Evolutionary conservation across 2,797 vertebrate genomes (phyloP).

Genomic region (Calcarius lapponicus): DNA sequence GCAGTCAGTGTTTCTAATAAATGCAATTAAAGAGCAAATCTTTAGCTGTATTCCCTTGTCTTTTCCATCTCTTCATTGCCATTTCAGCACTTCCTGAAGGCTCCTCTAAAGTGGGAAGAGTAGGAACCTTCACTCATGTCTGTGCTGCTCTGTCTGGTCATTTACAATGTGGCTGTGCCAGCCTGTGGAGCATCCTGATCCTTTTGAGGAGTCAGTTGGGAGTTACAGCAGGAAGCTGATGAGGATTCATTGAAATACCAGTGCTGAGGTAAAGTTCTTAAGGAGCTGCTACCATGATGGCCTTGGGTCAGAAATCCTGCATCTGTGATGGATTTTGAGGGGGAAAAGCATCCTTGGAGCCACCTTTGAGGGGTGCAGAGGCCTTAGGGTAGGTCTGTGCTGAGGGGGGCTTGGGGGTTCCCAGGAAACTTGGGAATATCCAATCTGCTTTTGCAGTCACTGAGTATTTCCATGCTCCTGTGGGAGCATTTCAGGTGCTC

Average conservation of each 20-base stretch:
- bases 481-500: neutral
- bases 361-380: neutral
- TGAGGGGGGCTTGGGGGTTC: neutral
- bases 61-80: fast-evolving
- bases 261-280: neutral
- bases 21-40: neutral
- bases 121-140: fast-evolving
- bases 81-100: neutral
- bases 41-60: neutral
- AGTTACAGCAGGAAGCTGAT: neutral
- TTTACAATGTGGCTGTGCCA: fast-evolving
- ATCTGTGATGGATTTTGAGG: neutral
- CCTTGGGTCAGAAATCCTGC: neutral
- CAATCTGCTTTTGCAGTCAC: neutral
- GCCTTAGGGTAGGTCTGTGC: neutral
- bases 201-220: fast-evolving
- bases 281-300: fast-evolving
- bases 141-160: fast-evolving
- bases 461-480: neutral
- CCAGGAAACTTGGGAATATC: neutral
- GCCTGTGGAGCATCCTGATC: neutral
- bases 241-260: neutral
- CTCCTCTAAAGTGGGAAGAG: neutral
- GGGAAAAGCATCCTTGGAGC: neutral
- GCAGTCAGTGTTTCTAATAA: neutral